These are phyloP conservation scores for Bicyclus anynana DNA, from an alignment of 1,140 invertebrate genomes.

Conservation along the genomic window DNA sequence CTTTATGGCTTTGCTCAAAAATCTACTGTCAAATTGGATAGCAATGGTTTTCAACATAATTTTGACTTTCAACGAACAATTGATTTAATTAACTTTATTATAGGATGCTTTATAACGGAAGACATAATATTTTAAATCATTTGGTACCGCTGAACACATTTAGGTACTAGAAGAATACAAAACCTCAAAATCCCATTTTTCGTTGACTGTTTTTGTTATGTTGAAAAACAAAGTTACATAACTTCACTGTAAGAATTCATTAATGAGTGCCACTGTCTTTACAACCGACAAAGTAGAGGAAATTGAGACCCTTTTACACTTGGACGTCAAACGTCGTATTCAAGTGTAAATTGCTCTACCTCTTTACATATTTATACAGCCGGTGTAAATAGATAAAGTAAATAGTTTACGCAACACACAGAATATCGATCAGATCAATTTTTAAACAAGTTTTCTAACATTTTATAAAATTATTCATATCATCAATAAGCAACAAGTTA, in stretches of 20 bases:
- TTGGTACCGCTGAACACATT: no score
- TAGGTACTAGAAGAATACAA: no score
- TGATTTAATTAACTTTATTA: neutral
- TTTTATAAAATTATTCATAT: constrained; percentile 72
- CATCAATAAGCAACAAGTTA: constrained; percentile 75
- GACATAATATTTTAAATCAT: no score
- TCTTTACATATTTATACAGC: neutral
- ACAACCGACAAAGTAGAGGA: neutral
- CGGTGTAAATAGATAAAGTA: constrained; percentile 12
- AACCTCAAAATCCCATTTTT: no score
- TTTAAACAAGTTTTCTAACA: constrained; percentile 69
- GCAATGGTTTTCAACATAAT: no score
- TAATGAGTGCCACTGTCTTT: neutral
- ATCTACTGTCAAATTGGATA: neutral
- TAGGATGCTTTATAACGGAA: neutral
- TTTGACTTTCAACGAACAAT: no score
- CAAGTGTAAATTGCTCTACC: neutral
- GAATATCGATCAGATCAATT: constrained; percentile 57
- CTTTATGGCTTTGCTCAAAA: constrained; percentile 40
- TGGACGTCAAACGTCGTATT: neutral
- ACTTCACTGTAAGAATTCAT: neutral
- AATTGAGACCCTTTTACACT: neutral
- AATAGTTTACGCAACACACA: constrained; percentile 66
- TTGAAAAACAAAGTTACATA: no score
- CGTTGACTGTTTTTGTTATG: no score